phyloP scores from a whole-genome alignment of 2,113 vertebrate genomes.

The Brienomyrus longianalis region DNA sequence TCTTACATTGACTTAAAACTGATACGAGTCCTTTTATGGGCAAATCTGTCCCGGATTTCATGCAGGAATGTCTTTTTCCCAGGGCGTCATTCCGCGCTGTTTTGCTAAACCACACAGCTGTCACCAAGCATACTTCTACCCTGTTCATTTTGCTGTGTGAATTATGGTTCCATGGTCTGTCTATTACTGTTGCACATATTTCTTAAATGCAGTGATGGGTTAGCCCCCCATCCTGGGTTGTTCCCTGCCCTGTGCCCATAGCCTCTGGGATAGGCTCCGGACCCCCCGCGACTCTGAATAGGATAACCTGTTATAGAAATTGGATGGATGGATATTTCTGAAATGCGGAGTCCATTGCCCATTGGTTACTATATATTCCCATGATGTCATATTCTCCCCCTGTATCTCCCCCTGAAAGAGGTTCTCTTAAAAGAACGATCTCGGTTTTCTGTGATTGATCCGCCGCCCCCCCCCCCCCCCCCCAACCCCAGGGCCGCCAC shows the following conservation, averaged over 20 bases:
- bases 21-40: background rate
- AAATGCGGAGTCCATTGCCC: background rate
- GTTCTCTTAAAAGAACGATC: constrained; percentile 34
- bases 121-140: background rate
- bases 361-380: background rate
- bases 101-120: background rate
- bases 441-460: constrained; percentile 47
- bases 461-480: constrained; percentile 16
- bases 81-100: background rate
- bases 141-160: background rate
- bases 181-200: background rate
- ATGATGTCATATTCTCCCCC: background rate
- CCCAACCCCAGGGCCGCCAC: constrained; percentile 15
- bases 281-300: too few species aligned
- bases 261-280: too few species aligned
- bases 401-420: background rate
- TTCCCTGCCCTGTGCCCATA: too few species aligned
- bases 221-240: too few species aligned
- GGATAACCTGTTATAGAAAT: too few species aligned
- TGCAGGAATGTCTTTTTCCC: background rate
- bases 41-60: background rate
- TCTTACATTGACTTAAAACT: background rate
- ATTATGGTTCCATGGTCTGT: background rate
- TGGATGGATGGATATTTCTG: too few species aligned
- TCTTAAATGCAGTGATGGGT: background rate